A percentile compares a stretch with the other conserved stretches of the same genome.
phyloP scores from a whole-genome alignment of 1,140 invertebrate genomes.

The Homalodisca vitripennis region DNA sequence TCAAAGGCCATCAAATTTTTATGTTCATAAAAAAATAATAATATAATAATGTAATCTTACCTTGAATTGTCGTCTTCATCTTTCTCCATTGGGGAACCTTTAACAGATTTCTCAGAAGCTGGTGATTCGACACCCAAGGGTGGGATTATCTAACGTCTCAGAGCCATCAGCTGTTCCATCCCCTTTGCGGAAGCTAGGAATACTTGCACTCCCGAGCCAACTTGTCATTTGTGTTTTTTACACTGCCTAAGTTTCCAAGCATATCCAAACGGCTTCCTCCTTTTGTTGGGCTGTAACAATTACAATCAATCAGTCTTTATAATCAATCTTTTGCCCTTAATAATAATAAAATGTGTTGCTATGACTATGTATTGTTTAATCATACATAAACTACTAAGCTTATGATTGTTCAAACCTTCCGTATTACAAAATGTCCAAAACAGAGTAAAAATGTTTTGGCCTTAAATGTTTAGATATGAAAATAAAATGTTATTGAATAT shows the following conservation, averaged over 20 bases:
- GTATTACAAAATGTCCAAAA: no score
- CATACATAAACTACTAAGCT: no score
- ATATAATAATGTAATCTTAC: conserved; percentile 51
- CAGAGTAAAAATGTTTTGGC: no score
- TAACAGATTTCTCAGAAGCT: conserved; percentile 50
- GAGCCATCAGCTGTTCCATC: conserved; percentile 1
- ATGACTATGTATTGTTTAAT: no score
- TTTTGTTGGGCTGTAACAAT: conserved; percentile 63
- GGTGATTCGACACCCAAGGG: conserved; percentile 42
- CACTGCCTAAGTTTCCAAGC: conserved; percentile 62
- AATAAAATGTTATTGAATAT: no score
- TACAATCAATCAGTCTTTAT: no score
- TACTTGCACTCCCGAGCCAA: conserved; percentile 66
- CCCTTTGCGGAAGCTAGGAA: conserved; percentile 34
- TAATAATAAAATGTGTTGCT: no score
- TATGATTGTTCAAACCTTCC: no score
- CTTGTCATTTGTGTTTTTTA: conserved; percentile 72
- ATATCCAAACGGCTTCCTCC: conserved; percentile 69
- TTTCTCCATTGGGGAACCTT: conserved; percentile 55
- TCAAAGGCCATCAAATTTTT: neutral
- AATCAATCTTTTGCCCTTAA: no score
- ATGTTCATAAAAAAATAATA: no score
- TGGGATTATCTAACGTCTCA: neutral
- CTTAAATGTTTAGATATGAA: no score
- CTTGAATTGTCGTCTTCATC: conserved; percentile 82